Percentiles rank a stretch among this genome's conserved stretches.
Conservation (phyloP, 2,797 vertebrate genomes). For the Danio albolineatus region DNA sequence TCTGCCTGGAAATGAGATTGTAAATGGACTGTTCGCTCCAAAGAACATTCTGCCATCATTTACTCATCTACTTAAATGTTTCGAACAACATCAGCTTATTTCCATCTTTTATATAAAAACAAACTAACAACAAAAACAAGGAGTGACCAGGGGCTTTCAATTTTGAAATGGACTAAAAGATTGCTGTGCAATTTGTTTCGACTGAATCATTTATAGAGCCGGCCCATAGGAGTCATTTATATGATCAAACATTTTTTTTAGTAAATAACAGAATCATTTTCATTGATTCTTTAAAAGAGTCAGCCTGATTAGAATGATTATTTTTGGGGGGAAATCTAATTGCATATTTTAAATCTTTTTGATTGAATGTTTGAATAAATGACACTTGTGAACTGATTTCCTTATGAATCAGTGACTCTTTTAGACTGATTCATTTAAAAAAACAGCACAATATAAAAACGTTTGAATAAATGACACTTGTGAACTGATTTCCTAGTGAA, state of each 20-base stretch:
- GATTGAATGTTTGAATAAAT: too few species aligned
- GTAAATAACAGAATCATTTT: not conserved
- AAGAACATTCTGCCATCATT: not conserved
- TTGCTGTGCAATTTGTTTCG: not conserved
- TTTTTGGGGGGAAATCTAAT: too few species aligned
- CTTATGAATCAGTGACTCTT: too few species aligned
- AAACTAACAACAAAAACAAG: not conserved
- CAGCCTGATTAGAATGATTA: too few species aligned
- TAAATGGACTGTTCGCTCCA: not conserved
- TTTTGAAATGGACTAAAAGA: not conserved
- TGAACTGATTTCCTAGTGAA: too few species aligned
- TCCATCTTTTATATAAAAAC: not conserved
- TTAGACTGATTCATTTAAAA: too few species aligned
- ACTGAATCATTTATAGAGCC: not conserved
- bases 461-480: too few species aligned
- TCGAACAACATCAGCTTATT: not conserved
- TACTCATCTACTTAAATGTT: not conserved
- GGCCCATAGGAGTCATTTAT: not conserved
- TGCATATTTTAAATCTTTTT: too few species aligned
- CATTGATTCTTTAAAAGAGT: too few species aligned
- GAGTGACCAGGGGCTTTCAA: not conserved
- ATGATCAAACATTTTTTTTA: conserved; percentile 1
- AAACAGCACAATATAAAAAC: too few species aligned
- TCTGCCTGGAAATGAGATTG: not conserved
- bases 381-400: too few species aligned